phyloP scores from a whole-genome alignment of 1,140 invertebrate genomes.

The Diorhabda sublineata region DNA sequence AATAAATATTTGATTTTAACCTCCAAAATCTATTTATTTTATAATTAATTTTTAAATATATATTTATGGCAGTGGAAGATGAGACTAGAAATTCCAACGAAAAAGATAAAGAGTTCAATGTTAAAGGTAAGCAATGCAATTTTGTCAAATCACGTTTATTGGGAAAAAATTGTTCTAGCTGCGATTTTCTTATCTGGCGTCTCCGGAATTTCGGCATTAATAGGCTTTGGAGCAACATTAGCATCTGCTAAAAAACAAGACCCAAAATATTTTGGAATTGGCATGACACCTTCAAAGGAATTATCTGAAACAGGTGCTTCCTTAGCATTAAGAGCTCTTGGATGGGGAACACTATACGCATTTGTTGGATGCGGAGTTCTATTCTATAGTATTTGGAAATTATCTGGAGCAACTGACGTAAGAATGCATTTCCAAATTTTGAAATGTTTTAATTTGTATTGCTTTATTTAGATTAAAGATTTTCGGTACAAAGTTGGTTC shows the following conservation, averaged over 20 bases:
- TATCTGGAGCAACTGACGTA: slow-evolving; percentile 78
- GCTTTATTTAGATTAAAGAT: slow-evolving; percentile 22
- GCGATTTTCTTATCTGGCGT: slow-evolving; percentile 71
- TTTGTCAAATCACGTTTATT: background rate
- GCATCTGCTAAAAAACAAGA: slow-evolving; percentile 74
- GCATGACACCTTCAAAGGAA: slow-evolving; percentile 59
- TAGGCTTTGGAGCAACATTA: slow-evolving; percentile 77
- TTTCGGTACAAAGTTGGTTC: slow-evolving; percentile 32
- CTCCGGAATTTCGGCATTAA: slow-evolving; percentile 71
- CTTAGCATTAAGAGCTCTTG: slow-evolving; percentile 77
- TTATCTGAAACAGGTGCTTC: slow-evolving; percentile 70
- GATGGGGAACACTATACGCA: slow-evolving; percentile 83
- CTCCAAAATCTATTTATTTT: background rate
- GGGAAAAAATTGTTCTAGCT: slow-evolving; percentile 51
- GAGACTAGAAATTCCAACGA: background rate
- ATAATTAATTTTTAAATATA: background rate
- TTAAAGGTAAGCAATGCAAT: slow-evolving; percentile 6
- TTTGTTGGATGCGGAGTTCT: slow-evolving; percentile 74
- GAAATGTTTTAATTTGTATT: background rate
- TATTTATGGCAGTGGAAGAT: background rate
- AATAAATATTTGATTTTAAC: too few relatives aligned
- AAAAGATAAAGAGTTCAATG: slow-evolving; percentile 15
- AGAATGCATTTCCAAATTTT: slow-evolving; percentile 27
- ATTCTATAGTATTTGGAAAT: slow-evolving; percentile 83
- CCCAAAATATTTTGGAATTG: slow-evolving; percentile 74